Evolutionary conservation across 23 tunicate species (phyloP), one percentile per base, ranked within the genome.

Genomic region (Trididemnum nubilum): DNA sequence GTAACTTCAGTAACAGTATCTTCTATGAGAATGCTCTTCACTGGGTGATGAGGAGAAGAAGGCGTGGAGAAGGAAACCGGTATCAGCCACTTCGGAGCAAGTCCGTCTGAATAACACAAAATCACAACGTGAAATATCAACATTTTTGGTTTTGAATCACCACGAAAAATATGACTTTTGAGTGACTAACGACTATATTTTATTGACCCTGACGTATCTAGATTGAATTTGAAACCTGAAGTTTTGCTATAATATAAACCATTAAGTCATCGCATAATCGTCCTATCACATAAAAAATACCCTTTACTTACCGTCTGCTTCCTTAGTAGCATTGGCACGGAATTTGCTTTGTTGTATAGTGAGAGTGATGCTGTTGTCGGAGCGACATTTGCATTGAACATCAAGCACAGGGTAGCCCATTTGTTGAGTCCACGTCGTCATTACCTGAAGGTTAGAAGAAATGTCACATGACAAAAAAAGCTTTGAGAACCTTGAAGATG

Each of bases 391-490:
- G 59, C 75, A 60, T 58, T 86, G 35, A 7, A 92, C 97, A 54
- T 82, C 80, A 23, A 96, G 67, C 51, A 91, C 87, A 23, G 99
- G 99, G 81, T 88, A 96, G 40, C 99, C 99, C 90, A 86, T 87
- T 81, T 92, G 83, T 15, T 76, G 79, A 33, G 99, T 96, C 99
- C 99, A 96, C 5, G 97, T 80, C 19, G 76, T 72, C 99, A 96
- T 96, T 0, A 92, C 97, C 87, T 92, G 52, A n/a, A n/a, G n/a
- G n/a, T n/a, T n/a, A n/a, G n/a, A n/a, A n/a, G n/a, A n/a, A n/a
- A n/a, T n/a, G n/a, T n/a, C n/a, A n/a, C n/a, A n/a, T n/a, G n/a
- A n/a, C n/a, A n/a, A n/a, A n/a, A n/a, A n/a, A n/a, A n/a, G n/a
- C n/a, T n/a, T n/a, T n/a, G n/a, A n/a, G n/a, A n/a, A n/a, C n/a